These are phyloP conservation scores for Hyperoplus lanceolatus DNA, from an alignment of 2,797 vertebrate species.

Conservation along the genomic window DNA sequence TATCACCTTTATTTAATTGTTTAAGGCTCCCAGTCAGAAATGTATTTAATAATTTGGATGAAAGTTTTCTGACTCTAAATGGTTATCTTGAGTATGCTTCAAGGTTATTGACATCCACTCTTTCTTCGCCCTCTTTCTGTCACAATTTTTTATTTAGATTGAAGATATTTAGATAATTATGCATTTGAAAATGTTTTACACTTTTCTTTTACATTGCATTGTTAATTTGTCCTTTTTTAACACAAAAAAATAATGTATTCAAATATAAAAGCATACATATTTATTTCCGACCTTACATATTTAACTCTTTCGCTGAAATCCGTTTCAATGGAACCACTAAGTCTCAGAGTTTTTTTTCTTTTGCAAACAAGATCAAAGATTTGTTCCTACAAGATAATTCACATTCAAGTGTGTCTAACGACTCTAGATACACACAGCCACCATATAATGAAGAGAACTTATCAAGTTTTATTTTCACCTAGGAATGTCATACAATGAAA, in stretches of 20 bases:
- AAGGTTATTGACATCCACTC: no score
- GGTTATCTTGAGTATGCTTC: neutral
- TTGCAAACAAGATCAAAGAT: no score
- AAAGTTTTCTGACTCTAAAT: neutral
- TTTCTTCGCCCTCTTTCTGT: neutral
- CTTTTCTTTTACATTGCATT: neutral
- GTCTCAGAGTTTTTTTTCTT: no score
- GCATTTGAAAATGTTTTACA: neutral
- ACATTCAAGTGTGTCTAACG: no score
- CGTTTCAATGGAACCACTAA: neutral
- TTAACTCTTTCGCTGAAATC: neutral
- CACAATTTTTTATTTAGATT: neutral
- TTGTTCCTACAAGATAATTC: no score
- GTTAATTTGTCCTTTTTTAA: neutral
- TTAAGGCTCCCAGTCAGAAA: neutral
- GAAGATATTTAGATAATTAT: neutral
- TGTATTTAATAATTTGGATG: neutral
- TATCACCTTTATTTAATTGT: neutral
- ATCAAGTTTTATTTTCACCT: no score
- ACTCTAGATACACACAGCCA: no score
- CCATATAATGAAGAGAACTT: no score
- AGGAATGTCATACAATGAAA: no score
- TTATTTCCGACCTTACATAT: no score
- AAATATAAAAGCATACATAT: no score
- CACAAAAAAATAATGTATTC: neutral